phyloP scores from a whole-genome alignment of 2,113 vertebrate genomes.

The Glaucomys volans region DNA sequence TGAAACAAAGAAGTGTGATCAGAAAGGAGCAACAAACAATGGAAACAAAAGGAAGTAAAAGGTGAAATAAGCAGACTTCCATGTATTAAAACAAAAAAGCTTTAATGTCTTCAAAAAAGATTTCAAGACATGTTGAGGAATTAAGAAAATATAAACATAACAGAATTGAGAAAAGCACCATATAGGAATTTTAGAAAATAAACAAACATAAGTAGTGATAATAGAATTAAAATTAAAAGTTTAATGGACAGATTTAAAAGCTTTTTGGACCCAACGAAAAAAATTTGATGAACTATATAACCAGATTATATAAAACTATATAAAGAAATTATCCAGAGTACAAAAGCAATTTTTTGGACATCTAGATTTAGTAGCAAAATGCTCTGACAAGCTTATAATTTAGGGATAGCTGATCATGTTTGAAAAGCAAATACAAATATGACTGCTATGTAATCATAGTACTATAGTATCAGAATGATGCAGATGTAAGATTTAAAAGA shows the following conservation, averaged over 20 bases:
- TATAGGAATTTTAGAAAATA: not conserved
- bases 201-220: not conserved
- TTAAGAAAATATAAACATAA: not conserved
- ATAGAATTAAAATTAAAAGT: not conserved
- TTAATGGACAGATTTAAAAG: not conserved
- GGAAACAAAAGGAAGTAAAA: not conserved
- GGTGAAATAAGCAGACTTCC: not conserved
- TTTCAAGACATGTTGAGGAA: not conserved
- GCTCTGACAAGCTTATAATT: not conserved
- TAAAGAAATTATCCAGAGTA: not conserved
- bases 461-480: not conserved
- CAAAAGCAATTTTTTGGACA: not conserved
- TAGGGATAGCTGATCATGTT: not conserved
- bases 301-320: not conserved
- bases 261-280: not conserved
- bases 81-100: not conserved
- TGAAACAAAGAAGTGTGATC: not conserved
- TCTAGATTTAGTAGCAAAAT: not conserved
- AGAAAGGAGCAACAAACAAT: not conserved
- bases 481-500: not conserved
- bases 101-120: not conserved
- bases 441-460: not conserved
- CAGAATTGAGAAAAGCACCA: not conserved
- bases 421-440: not conserved
- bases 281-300: slow-evolving; percentile 7